Conservation (phyloP, 1,140 invertebrate genomes). For the Heliconius eleuchia region DNA sequence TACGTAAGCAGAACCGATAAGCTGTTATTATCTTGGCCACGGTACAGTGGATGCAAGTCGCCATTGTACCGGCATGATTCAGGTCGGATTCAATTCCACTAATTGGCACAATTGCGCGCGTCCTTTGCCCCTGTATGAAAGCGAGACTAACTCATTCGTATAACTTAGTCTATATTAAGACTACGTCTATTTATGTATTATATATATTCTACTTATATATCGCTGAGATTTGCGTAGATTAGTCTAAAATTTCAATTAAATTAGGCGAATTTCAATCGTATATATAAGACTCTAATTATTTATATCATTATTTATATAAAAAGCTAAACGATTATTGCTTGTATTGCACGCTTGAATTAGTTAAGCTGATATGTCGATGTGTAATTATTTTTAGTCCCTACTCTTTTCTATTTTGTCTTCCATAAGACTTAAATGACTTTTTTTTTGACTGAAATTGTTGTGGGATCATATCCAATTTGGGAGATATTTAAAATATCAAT, state of each 20-base stretch:
- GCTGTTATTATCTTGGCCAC: conserved; percentile 11
- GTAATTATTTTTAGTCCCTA: no score
- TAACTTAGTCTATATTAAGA: conserved; percentile 19
- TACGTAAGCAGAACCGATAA: conserved; percentile 9
- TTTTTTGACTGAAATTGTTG: no score
- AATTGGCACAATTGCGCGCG: conserved; percentile 60
- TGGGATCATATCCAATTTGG: no score
- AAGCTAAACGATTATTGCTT: neutral
- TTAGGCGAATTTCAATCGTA: no score
- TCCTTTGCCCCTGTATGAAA: conserved; percentile 54
- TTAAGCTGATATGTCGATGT: no score
- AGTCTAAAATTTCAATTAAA: neutral
- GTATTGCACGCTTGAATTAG: neutral
- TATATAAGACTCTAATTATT: no score
- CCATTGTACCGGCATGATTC: conserved; percentile 44
- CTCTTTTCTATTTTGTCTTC: no score
- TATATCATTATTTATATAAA: neutral
- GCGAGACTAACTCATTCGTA: conserved; percentile 38
- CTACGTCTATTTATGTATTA: no score
- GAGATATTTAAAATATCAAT: no score
- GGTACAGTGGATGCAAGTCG: conserved; percentile 32
- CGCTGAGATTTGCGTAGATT: neutral
- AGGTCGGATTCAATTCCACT: conserved; percentile 45
- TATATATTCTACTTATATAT: neutral
- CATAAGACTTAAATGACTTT: no score